Evolutionary conservation across 2,113 vertebrate genomes (phyloP).

Genomic region (Campylomormyrus numenius): DNA sequence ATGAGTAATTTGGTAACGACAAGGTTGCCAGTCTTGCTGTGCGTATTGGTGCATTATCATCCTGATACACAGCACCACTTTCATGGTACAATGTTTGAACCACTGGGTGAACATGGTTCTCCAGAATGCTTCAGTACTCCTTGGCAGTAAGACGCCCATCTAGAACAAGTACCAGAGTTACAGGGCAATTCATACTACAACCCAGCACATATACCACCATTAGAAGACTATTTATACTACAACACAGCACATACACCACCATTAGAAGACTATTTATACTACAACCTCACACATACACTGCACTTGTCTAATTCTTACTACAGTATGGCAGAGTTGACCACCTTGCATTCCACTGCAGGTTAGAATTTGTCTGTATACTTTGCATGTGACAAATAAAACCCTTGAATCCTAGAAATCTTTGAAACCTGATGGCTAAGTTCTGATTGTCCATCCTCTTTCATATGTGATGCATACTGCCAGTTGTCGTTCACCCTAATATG

Average conservation of each 20-base stretch:
- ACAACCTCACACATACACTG: not conserved
- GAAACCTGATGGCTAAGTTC: not conserved
- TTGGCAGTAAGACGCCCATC: not conserved
- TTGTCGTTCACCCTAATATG: not conserved
- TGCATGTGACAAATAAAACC: not conserved
- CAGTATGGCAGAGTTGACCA: not conserved
- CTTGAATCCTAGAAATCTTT: not conserved
- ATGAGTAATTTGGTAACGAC: too few relatives aligned
- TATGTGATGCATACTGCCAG: not conserved
- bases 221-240: not conserved
- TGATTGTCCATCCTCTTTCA: not conserved
- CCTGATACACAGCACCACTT: not conserved
- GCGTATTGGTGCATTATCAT: too few relatives aligned
- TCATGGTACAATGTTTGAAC: not conserved
- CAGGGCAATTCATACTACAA: not conserved
- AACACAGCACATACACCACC: not conserved
- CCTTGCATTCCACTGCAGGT: not conserved
- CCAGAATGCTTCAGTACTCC: not conserved
- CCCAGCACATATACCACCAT: not conserved
- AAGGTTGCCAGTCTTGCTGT: too few relatives aligned
- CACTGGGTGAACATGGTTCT: not conserved
- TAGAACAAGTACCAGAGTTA: not conserved
- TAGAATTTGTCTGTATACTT: not conserved
- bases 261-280: not conserved
- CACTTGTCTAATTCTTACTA: not conserved